Evolutionary conservation across 2,113 vertebrate species (phyloP), one percentile per base, ranked within the genome.

Genomic region (Potamarius usumacintae): DNA sequence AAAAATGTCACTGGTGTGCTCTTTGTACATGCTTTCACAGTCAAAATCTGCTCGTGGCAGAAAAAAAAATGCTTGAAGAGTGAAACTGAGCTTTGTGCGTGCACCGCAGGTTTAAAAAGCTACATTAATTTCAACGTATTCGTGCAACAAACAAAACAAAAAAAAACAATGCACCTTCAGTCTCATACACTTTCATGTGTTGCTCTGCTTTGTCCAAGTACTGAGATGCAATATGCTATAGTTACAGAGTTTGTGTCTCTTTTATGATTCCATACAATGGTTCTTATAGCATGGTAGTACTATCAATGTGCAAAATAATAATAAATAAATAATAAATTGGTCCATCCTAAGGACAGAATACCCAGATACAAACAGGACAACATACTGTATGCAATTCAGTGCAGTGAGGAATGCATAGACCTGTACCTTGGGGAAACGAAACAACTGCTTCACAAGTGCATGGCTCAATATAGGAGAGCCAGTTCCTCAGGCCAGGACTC

Each of bases 11-110:
- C 57, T 1, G 57, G 57, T 48, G 22, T 14, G 79, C 62, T 82
- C 57, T 82, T 82, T 82, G 57, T 62, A 62, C 57, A 82, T 62
- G 79, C 79, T 58, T 62, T 62, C 79, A 82, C 57, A 82, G 79
- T 82, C 48, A 30, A 82, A 82, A 82, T 30, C 79, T 82, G 79
- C 57, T 62, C 30, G 18, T 62, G 58, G 79, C 57, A 4, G 34
- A 20, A 22, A 81, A 81, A 53, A 76, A 76, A n/a, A 52, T n/a
- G 50, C 11, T n/a, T 78, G 72, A 22, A 81, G 52, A 17, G 1
- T 58, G 57, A 62, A 62, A 62, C 48, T 48, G 79, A 81, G 79
- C 79, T 62, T 82, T 82, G 57, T 82, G 57, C 5, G 5, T 14
- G 79, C 79, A 48, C 79, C 2, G 20, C 57, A 3, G 79, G 79